phyloP scores from a whole-genome alignment of 2,888 invertebrate genomes.

The Watsonalla binaria region DNA sequence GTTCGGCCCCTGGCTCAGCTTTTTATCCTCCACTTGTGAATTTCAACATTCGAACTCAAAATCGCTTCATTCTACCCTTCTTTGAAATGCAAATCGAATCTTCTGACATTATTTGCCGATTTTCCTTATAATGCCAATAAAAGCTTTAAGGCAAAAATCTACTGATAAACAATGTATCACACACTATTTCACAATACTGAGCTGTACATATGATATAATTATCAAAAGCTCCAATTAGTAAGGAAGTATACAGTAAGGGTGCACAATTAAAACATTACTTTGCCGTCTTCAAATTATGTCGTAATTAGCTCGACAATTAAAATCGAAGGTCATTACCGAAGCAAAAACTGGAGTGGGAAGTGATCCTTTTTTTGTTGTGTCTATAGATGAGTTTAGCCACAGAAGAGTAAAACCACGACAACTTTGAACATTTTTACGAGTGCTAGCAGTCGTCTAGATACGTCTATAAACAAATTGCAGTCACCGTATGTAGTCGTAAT shows the following conservation, averaged over 20 bases:
- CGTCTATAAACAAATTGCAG: too few species aligned
- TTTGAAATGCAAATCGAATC: neutral
- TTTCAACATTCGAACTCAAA: slow-evolving; percentile 47
- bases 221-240: slow-evolving; percentile 57
- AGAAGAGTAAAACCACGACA: slow-evolving; percentile 11
- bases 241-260: slow-evolving; percentile 49
- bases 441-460: too few species aligned
- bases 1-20: slow-evolving; percentile 51
- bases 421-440: neutral
- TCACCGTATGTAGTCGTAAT: too few species aligned
- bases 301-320: slow-evolving; percentile 70
- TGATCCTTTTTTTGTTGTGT: slow-evolving; percentile 54
- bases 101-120: neutral
- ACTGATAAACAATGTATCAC: neutral
- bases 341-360: slow-evolving; percentile 66
- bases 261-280: slow-evolving; percentile 75
- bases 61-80: slow-evolving; percentile 11
- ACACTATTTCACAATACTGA: neutral
- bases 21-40: slow-evolving; percentile 62
- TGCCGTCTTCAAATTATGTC: slow-evolving; percentile 63
- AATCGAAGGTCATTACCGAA: slow-evolving; percentile 66
- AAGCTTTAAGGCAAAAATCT: neutral
- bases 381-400: slow-evolving; percentile 31
- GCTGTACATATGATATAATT: slow-evolving; percentile 49
- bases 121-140: too few species aligned